These are phyloP conservation scores for Chrysochloris asiatica DNA, from an alignment of 2,113 vertebrate genomes.

Conservation along the genomic window DNA sequence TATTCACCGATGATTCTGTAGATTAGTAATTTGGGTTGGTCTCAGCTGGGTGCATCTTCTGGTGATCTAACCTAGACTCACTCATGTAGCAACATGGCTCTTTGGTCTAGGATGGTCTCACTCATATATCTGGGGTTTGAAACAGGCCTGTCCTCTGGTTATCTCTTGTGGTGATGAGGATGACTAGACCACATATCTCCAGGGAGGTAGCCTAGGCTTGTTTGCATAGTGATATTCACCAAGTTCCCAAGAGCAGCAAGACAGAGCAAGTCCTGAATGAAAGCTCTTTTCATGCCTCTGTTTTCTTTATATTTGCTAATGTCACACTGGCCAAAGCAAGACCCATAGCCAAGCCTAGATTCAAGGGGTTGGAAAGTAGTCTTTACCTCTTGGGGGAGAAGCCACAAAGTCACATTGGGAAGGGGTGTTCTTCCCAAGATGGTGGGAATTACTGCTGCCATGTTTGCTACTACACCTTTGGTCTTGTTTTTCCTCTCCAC, in stretches of 20 bases:
- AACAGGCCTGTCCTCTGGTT: background rate
- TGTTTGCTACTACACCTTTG: background rate
- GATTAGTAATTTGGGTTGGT: background rate
- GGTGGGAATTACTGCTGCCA: background rate
- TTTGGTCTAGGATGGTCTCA: background rate
- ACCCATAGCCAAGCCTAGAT: background rate
- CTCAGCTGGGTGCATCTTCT: background rate
- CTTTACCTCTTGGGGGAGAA: background rate
- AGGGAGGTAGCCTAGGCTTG: background rate
- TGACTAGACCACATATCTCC: background rate
- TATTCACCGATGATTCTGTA: background rate
- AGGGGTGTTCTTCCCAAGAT: background rate
- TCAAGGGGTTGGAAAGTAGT: background rate
- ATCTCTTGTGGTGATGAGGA: background rate
- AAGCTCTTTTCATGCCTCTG: background rate
- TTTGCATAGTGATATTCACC: background rate
- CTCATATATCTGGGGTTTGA: background rate
- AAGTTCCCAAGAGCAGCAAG: background rate
- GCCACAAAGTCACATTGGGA: background rate
- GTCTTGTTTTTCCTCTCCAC: background rate
- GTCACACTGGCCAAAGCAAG: background rate
- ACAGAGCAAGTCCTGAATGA: background rate
- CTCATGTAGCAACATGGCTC: background rate
- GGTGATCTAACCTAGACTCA: background rate
- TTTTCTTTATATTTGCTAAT: background rate